Conservation (phyloP, 2,113 vertebrate genomes). For the Fulica atra region DNA sequence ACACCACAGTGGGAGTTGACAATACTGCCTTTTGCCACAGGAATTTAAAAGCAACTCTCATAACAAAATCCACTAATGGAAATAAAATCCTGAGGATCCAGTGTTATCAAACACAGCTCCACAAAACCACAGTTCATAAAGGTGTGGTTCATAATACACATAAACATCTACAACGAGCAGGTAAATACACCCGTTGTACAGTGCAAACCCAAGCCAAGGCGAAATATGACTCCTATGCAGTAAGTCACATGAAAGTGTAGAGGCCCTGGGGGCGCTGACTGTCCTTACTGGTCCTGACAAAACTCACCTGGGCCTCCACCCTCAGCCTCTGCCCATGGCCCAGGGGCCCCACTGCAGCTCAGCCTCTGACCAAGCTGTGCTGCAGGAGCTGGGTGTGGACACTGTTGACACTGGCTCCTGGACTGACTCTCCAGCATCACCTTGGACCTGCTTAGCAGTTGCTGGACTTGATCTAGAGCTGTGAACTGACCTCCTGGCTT, state of each 20-base stretch:
- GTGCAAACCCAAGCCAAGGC: not conserved
- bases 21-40: not conserved
- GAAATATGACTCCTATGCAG: not conserved
- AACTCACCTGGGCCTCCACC: not conserved
- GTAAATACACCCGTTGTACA: not conserved
- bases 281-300: not conserved
- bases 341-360: not conserved
- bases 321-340: not conserved
- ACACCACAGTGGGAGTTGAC: not conserved
- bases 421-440: not conserved
- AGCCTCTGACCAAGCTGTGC: not conserved
- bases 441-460: not conserved
- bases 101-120: not conserved
- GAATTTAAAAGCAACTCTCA: not conserved
- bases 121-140: not conserved
- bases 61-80: not conserved
- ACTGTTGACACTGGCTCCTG: not conserved
- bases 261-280: not conserved
- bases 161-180: not conserved
- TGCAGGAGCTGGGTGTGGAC: not conserved
- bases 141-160: fast-evolving
- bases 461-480: not conserved
- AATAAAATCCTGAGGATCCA: not conserved
- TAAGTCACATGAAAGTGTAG: not conserved
- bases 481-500: not conserved